These are phyloP conservation scores for Oegoconia quadripuncta DNA, from an alignment of 2,888 invertebrate genomes.

Conservation along the genomic window DNA sequence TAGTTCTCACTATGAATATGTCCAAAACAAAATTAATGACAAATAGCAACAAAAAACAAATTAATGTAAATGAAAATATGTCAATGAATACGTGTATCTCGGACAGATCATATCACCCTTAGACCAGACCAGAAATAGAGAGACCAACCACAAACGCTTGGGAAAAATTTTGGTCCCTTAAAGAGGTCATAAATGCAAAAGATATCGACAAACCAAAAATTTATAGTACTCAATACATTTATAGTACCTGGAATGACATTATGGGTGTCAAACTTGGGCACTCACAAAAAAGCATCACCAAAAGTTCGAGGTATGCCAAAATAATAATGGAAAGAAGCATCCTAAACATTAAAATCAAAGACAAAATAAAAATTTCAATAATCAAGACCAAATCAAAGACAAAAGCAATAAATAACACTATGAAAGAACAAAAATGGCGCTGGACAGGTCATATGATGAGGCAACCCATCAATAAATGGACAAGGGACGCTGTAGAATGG, in stretches of 20 bases:
- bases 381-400: slow-evolving; percentile 3
- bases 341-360: slow-evolving; percentile 1
- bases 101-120: slow-evolving; percentile 16
- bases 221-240: slow-evolving; percentile 8
- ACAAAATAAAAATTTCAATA: slow-evolving; percentile 3
- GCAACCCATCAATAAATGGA: slow-evolving; percentile 7
- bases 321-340: slow-evolving; percentile 16
- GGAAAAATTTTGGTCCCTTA: slow-evolving; percentile 11
- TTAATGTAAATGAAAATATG: slow-evolving; percentile 1
- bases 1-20: slow-evolving; percentile 12
- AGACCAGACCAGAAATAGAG: slow-evolving; percentile 10
- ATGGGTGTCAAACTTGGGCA: slow-evolving; percentile 16
- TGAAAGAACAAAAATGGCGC: slow-evolving; percentile 13
- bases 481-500: slow-evolving; percentile 6
- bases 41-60: slow-evolving; percentile 9
- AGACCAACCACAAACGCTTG: slow-evolving; percentile 14
- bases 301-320: slow-evolving; percentile 6
- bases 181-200: slow-evolving; percentile 8
- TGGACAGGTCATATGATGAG: slow-evolving; percentile 13
- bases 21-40: slow-evolving; percentile 9
- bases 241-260: slow-evolving; percentile 14
- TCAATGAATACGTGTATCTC: slow-evolving; percentile 15
- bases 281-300: slow-evolving; percentile 8
- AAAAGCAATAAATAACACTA: background rate
- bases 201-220: slow-evolving; percentile 11